A percentile compares a stretch with the other conserved stretches of the same genome.
These are phyloP conservation scores for Cheilosia variabilis DNA, from an alignment of 2,888 invertebrate species.

Conservation along the genomic window DNA sequence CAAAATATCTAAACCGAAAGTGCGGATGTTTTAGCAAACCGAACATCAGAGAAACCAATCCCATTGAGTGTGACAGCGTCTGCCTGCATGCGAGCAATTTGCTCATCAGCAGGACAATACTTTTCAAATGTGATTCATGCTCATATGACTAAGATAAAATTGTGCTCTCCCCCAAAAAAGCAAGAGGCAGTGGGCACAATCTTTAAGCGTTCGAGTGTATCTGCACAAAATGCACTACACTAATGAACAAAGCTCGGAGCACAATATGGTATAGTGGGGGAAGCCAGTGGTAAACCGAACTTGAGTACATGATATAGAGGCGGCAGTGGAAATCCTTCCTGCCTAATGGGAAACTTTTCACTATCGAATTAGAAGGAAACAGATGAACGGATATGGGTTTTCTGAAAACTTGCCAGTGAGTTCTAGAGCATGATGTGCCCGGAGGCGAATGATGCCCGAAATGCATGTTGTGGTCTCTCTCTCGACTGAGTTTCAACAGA, in stretches of 20 bases:
- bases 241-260: conserved; percentile 22
- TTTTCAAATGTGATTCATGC: conserved; percentile 18
- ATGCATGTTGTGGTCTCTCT: conserved; percentile 60
- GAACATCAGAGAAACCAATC: not conserved
- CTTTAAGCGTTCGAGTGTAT: conserved; percentile 1
- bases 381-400: conserved; percentile 27
- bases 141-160: not conserved
- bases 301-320: conserved; percentile 44
- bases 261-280: not conserved
- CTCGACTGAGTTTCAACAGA: conserved; percentile 19
- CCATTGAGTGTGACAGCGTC: not conserved
- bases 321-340: conserved; percentile 44
- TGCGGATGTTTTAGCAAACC: too few species aligned
- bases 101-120: conserved; percentile 29
- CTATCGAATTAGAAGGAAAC: conserved; percentile 9
- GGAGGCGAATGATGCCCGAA: conserved; percentile 36
- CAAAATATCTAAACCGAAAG: not conserved
- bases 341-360: conserved; percentile 56
- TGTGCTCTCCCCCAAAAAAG: not conserved
- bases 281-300: conserved; percentile 43
- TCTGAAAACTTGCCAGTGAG: not conserved
- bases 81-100: not conserved
- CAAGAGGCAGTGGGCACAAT: not conserved
- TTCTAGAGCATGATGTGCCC: conserved; percentile 13
- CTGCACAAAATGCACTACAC: conserved; percentile 2